These are phyloP conservation scores for Anastatus disparis DNA, from an alignment of 1,140 invertebrate genomes.

Conservation along the genomic window DNA sequence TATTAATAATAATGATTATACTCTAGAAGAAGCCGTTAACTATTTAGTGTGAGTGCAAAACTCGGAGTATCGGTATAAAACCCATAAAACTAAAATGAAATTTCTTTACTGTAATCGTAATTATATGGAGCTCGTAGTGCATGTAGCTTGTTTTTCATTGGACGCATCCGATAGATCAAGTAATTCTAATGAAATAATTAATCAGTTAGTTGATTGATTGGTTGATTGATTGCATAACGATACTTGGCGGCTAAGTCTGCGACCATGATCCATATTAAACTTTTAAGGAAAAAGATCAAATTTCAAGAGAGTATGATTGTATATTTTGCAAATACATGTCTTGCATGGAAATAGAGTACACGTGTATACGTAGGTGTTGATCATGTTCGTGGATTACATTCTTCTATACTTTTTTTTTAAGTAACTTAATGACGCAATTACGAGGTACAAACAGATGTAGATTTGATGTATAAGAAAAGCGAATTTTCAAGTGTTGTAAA, in stretches of 20 bases:
- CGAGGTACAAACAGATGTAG: slow-evolving; percentile 12
- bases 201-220: slow-evolving; percentile 18
- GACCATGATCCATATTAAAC: neutral
- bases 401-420: slow-evolving; percentile 3
- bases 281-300: neutral
- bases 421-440: neutral
- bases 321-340: slow-evolving; percentile 16
- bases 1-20: slow-evolving; percentile 31
- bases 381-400: too few species aligned
- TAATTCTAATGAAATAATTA: neutral
- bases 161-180: neutral
- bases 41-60: slow-evolving; percentile 41
- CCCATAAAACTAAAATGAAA: slow-evolving; percentile 13
- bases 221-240: neutral
- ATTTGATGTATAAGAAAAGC: neutral
- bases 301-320: slow-evolving; percentile 21
- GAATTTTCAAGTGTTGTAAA: slow-evolving; percentile 16
- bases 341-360: slow-evolving; percentile 8
- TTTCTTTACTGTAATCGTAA: slow-evolving; percentile 33
- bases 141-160: slow-evolving; percentile 44
- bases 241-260: neutral
- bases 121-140: slow-evolving; percentile 39
- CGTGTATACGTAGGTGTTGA: slow-evolving; percentile 3
- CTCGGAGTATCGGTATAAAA: slow-evolving; percentile 20
- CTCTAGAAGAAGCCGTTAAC: slow-evolving; percentile 40